These are phyloP conservation scores for Pangasianodon hypophthalmus DNA, from an alignment of 2,113 vertebrate species.

Conservation along the genomic window DNA sequence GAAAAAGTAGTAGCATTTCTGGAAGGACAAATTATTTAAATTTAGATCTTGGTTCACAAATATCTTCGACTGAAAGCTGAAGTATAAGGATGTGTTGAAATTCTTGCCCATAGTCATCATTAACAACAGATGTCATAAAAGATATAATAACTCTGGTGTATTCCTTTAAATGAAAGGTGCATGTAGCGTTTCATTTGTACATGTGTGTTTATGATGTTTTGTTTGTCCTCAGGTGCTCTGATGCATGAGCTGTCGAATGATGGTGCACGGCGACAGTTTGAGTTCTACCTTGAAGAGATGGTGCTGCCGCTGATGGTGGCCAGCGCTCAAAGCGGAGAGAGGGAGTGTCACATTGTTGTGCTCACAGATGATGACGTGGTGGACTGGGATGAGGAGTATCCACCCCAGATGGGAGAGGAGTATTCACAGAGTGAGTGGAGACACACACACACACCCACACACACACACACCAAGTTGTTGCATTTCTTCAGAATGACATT, in stretches of 20 bases:
- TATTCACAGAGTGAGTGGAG: conserved; percentile 93
- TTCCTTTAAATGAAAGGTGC: background rate
- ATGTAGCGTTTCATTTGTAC: background rate
- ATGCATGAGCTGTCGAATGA: conserved; percentile 99
- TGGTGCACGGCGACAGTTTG: conserved; percentile 93
- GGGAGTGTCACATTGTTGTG: conserved; percentile 97
- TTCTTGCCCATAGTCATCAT: background rate
- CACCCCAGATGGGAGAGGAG: conserved; percentile 98
- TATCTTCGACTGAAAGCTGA: background rate
- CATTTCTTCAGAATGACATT: conserved; percentile 6
- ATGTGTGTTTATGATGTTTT: background rate
- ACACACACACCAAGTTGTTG: background rate
- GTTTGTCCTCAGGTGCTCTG: conserved; percentile 82
- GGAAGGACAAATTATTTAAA: background rate
- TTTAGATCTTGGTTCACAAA: background rate
- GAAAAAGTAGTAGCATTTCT: background rate
- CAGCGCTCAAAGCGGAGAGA: conserved; percentile 94
- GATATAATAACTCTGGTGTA: background rate
- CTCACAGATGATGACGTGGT: conserved; percentile 98
- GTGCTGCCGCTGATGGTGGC: conserved; percentile 96
- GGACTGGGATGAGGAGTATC: conserved; percentile 99
- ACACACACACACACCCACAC: background rate
- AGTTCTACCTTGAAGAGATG: conserved; percentile 99
- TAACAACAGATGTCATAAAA: background rate
- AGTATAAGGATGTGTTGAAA: background rate